A percentile compares a stretch with the other conserved stretches of the same genome.
These are phyloP conservation scores for Phanerotoma sp. DNA, from an alignment of 2,888 invertebrate species.

Conservation along the genomic window DNA sequence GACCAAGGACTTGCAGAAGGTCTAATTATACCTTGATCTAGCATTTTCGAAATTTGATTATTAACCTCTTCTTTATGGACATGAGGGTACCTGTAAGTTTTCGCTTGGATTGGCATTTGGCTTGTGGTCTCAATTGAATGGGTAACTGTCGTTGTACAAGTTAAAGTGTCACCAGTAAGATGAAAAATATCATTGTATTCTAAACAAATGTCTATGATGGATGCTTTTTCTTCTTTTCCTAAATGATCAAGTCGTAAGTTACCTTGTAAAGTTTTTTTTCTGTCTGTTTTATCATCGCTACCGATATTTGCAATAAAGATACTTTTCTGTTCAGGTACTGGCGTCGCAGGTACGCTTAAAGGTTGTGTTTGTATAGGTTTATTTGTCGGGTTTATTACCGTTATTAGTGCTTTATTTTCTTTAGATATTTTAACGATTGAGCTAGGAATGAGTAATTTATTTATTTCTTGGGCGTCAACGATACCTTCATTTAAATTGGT, in stretches of 20 bases:
- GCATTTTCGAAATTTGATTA: conserved; percentile 33
- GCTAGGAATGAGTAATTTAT: not conserved
- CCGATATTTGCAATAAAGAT: not conserved
- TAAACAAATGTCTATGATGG: conserved; percentile 14
- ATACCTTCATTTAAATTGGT: not conserved
- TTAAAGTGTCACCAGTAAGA: conserved; percentile 27
- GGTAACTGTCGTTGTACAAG: conserved; percentile 12
- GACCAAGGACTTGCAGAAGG: conserved; percentile 46
- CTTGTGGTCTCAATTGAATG: conserved; percentile 23
- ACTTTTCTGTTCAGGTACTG: not conserved
- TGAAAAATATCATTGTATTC: conserved; percentile 26
- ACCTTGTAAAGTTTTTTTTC: conserved; percentile 20
- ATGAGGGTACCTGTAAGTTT: conserved; percentile 30
- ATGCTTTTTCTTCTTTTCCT: conserved; percentile 19
- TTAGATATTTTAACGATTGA: not conserved
- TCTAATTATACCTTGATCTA: conserved; percentile 37
- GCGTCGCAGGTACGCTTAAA: not conserved
- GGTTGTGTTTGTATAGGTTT: not conserved
- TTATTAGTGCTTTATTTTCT: not conserved
- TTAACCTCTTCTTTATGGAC: conserved; percentile 28
- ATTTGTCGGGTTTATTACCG: not conserved
- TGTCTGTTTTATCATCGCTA: conserved; percentile 14
- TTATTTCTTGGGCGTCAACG: not conserved
- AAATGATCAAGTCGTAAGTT: conserved; percentile 28
- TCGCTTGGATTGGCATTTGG: conserved; percentile 23